phyloP scores from a whole-genome alignment of 2,888 invertebrate species.

The Limnephilus lunatus region DNA sequence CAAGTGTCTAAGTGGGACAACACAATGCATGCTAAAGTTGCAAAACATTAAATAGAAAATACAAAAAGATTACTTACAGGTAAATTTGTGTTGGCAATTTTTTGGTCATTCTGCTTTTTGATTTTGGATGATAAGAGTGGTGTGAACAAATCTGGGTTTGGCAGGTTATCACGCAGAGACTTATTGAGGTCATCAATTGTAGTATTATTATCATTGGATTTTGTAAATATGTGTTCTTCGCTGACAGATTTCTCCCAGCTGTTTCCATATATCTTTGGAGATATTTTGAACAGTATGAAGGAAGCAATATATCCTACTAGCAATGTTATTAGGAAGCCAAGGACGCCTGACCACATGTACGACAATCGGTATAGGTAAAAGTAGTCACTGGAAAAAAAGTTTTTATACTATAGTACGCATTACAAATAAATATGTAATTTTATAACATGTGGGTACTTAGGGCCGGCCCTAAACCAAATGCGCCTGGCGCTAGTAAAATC shows the following conservation, averaged over 20 bases:
- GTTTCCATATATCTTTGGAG: slow-evolving; percentile 57
- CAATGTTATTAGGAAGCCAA: slow-evolving; percentile 76
- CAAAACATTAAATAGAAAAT: background rate
- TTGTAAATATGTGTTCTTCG: background rate
- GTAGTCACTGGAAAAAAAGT: slow-evolving; percentile 70
- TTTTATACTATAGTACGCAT: background rate
- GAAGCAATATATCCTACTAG: slow-evolving; percentile 73
- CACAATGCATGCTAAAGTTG: background rate
- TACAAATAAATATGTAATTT: no score
- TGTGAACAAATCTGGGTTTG: slow-evolving; percentile 70
- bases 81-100: slow-evolving; percentile 30
- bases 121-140: slow-evolving; percentile 70
- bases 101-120: slow-evolving; percentile 65
- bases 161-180: slow-evolving; percentile 22
- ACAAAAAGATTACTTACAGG: background rate
- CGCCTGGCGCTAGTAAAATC: no score
- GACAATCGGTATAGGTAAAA: slow-evolving; percentile 85
- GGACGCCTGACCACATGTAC: slow-evolving; percentile 83
- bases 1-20: background rate
- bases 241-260: slow-evolving; percentile 47
- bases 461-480: no score
- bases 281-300: slow-evolving; percentile 57
- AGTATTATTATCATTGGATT: slow-evolving; percentile 15
- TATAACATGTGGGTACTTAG: no score
- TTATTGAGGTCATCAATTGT: background rate